Conservation (phyloP, 1,140 invertebrate species). For the Rhyzopertha dominica region DNA sequence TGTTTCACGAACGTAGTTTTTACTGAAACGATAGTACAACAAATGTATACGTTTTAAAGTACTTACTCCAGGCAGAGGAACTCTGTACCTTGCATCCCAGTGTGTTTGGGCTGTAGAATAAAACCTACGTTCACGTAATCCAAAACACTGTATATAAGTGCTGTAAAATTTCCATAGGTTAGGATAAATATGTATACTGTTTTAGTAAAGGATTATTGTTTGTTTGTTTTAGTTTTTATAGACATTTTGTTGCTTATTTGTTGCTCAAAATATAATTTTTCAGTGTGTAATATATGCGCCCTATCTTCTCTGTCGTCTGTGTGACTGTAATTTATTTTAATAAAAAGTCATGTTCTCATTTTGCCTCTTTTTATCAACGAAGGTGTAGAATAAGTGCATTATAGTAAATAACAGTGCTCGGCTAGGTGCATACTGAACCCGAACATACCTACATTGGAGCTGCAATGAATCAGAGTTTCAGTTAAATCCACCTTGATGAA, state of each 20-base stretch:
- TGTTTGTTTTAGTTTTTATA: constrained; percentile 41
- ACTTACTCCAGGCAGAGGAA: constrained; percentile 20
- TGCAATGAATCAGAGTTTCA: constrained; percentile 46
- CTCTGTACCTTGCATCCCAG: constrained; percentile 39
- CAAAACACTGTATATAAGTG: constrained; percentile 36
- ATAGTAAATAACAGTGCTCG: constrained; percentile 43
- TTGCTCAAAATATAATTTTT: constrained; percentile 45
- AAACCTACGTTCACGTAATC: constrained; percentile 16
- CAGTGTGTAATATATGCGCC: constrained; percentile 40
- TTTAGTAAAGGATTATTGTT: constrained; percentile 39
- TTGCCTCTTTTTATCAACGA: constrained; percentile 16
- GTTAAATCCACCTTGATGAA: constrained; percentile 47
- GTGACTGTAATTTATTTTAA: constrained; percentile 50
- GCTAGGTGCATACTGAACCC: constrained; percentile 36
- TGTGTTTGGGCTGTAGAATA: constrained; percentile 33
- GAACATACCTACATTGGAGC: constrained; percentile 45
- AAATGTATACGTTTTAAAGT: constrained; percentile 43
- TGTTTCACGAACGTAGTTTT: constrained; percentile 11
- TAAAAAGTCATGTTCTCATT: constrained; percentile 42
- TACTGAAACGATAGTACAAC: constrained; percentile 45
- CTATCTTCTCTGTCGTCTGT: constrained; percentile 40
- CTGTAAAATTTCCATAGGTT: constrained; percentile 44
- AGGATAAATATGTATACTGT: constrained; percentile 46
- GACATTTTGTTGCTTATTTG: constrained; percentile 46
- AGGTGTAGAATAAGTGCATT: too few relatives aligned